Percentiles rank a stretch among this genome's conserved stretches.
These are phyloP conservation scores for Centropristis striata DNA, from an alignment of 2,113 vertebrate genomes.

Conservation along the genomic window DNA sequence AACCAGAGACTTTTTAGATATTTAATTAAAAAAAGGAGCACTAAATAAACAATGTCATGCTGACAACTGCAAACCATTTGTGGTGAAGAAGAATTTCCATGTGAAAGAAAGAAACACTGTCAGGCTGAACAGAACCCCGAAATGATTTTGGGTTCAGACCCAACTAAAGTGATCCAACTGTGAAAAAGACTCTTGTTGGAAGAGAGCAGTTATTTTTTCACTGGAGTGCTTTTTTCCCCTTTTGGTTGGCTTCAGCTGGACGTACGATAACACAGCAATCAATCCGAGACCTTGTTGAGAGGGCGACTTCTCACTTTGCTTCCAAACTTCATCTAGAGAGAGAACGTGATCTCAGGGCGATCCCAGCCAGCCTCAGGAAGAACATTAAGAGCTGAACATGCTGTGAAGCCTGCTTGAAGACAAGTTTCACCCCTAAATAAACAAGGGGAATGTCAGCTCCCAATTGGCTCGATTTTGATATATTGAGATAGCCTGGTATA, in stretches of 20 bases:
- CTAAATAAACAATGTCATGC: conserved; percentile 10
- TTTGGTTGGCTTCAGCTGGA: conserved; percentile 28
- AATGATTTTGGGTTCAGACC: conserved; percentile 32
- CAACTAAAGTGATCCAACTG: conserved; percentile 37
- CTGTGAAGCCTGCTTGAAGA: neutral
- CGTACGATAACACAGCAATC: conserved; percentile 37
- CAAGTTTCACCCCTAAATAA: conserved; percentile 1
- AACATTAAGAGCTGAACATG: conserved; percentile 9
- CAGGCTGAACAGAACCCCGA: conserved; percentile 7
- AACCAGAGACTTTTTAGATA: neutral
- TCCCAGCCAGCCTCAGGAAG: conserved; percentile 34
- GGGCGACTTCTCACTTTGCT: conserved; percentile 21
- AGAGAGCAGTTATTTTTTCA: conserved; percentile 18
- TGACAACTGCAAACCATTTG: conserved; percentile 7
- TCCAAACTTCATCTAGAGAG: conserved; percentile 35
- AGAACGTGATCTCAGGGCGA: conserved; percentile 17
- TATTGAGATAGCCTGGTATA: too few species aligned
- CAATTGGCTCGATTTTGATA: conserved; percentile 1
- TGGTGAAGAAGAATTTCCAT: conserved; percentile 26
- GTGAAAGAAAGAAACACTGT: conserved; percentile 5
- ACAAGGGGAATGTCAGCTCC: conserved; percentile 1
- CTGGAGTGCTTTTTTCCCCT: conserved; percentile 20
- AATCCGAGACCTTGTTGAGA: conserved; percentile 40
- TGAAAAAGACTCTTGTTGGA: conserved; percentile 34
- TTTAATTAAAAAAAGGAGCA: neutral